Evolutionary conservation across 2,113 vertebrate genomes (phyloP).

Genomic region (Cisticola juncidis): DNA sequence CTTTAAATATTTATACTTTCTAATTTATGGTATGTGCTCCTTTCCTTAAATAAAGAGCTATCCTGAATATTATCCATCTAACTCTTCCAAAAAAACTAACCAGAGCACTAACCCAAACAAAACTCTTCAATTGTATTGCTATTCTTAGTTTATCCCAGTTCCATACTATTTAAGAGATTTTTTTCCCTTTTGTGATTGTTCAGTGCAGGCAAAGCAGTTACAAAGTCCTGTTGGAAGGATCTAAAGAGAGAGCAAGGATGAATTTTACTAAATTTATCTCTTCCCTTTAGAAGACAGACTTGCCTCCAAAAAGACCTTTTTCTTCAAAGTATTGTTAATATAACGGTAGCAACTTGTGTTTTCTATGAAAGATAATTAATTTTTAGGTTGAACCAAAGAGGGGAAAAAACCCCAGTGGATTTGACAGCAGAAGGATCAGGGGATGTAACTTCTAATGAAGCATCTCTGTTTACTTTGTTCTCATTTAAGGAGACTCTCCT

Average conservation of each 20-base stretch:
- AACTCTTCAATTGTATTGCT: not conserved
- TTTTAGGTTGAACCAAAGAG: not conserved
- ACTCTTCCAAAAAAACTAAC: not conserved
- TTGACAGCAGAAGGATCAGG: not conserved
- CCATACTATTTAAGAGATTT: not conserved
- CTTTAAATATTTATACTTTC: slow-evolving; percentile 33
- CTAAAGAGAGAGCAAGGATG: not conserved
- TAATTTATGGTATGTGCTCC: slow-evolving; percentile 6
- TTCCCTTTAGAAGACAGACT: not conserved
- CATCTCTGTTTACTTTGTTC: not conserved
- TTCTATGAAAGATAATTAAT: not conserved
- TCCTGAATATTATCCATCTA: slow-evolving; percentile 2
- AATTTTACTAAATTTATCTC: not conserved
- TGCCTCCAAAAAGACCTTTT: not conserved
- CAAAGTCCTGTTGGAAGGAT: not conserved
- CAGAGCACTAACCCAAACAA: not conserved
- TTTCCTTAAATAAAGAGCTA: slow-evolving; percentile 29
- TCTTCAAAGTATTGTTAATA: not conserved
- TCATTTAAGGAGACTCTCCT: not conserved
- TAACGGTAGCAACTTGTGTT: not conserved
- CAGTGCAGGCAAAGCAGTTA: not conserved
- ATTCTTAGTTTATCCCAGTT: not conserved
- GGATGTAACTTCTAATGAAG: not conserved
- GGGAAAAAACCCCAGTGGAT: not conserved
- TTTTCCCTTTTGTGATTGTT: not conserved